Percentiles rank a stretch among this genome's conserved stretches.
Conservation (phyloP, 1,140 invertebrate genomes). For the Melitaea cinxia region DNA sequence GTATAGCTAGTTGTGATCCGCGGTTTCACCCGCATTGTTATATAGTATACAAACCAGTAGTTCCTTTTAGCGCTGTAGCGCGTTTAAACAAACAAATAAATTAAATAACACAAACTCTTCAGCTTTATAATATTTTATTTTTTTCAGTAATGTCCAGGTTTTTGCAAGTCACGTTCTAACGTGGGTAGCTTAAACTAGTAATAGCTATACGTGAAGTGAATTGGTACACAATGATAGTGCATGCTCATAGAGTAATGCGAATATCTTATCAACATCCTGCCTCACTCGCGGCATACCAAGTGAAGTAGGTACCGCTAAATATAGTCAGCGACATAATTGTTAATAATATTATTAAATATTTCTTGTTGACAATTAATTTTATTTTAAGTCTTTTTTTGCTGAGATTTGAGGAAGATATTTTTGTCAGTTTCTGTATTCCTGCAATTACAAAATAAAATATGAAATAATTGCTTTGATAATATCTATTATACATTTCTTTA, state of each 20-base stretch:
- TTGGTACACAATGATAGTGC: slow-evolving; percentile 21
- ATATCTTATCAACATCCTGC: slow-evolving; percentile 73
- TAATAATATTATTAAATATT: slow-evolving; percentile 42
- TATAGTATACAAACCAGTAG: too few relatives aligned
- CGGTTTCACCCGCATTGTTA: too few relatives aligned
- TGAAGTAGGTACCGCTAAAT: slow-evolving; percentile 50
- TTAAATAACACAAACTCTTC: too few relatives aligned
- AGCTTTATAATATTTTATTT: not conserved
- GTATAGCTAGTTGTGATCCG: too few relatives aligned
- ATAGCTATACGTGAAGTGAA: slow-evolving; percentile 35
- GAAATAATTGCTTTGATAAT: too few relatives aligned
- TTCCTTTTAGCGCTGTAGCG: too few relatives aligned
- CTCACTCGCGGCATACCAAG: slow-evolving; percentile 60
- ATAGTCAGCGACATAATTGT: slow-evolving; percentile 47
- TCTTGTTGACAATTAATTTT: not conserved
- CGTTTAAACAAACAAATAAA: too few relatives aligned
- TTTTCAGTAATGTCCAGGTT: not conserved
- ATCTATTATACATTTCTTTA: too few relatives aligned
- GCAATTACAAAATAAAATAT: too few relatives aligned
- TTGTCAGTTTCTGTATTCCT: too few relatives aligned
- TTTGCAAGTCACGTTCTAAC: not conserved
- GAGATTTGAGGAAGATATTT: too few relatives aligned
- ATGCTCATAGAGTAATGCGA: slow-evolving; percentile 56
- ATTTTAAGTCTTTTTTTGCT: too few relatives aligned
- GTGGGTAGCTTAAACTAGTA: slow-evolving; percentile 3